These are phyloP conservation scores for Geothlypis trichas DNA, from an alignment of 2,113 vertebrate genomes.

Conservation along the genomic window DNA sequence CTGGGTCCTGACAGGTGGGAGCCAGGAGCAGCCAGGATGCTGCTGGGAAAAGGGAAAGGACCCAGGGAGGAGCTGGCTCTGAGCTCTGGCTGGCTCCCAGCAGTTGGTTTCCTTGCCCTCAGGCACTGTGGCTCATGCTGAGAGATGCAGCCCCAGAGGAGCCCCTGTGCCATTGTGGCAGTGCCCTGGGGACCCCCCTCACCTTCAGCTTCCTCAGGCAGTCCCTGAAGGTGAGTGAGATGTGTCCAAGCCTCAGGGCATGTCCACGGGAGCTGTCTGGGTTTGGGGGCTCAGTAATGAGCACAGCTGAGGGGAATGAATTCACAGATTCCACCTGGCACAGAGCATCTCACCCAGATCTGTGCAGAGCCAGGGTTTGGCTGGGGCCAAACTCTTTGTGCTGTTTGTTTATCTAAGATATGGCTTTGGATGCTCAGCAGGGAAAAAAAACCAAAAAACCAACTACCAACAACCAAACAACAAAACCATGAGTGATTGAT, in stretches of 20 bases:
- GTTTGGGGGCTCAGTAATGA: background rate
- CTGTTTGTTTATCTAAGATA: background rate
- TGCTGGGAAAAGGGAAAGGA: background rate
- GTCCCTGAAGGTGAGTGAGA: background rate
- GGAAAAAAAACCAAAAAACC: background rate
- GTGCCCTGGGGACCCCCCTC: background rate
- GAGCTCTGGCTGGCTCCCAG: background rate
- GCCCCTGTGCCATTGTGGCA: background rate
- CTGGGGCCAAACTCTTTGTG: background rate
- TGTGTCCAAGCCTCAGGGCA: background rate
- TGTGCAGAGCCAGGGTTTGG: background rate
- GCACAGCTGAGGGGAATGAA: background rate
- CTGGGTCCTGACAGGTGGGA: no score
- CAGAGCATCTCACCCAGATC: background rate
- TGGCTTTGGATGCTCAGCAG: background rate
- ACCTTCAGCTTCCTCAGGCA: background rate
- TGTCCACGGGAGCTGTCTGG: rapidly evolving
- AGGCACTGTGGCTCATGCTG: background rate
- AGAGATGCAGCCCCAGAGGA: background rate
- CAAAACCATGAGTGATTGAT: background rate
- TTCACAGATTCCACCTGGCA: background rate
- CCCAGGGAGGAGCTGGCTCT: background rate
- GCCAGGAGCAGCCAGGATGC: background rate
- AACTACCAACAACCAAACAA: background rate
- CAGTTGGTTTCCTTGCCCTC: background rate